phyloP scores from a whole-genome alignment of 2,888 invertebrate species.

The Drosophila siamana region DNA sequence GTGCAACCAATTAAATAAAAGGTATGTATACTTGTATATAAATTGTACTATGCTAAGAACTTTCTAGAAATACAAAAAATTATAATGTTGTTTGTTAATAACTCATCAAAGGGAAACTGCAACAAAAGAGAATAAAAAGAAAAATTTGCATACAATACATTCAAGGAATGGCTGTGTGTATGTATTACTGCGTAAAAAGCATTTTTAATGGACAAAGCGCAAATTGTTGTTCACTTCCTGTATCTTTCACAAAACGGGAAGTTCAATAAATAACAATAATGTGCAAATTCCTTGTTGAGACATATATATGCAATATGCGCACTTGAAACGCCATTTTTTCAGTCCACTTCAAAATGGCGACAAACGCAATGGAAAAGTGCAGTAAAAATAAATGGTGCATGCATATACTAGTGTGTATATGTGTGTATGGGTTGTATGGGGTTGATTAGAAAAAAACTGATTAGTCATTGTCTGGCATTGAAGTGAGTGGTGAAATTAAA shows the following conservation, averaged over 20 bases:
- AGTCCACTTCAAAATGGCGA: constrained; percentile 47
- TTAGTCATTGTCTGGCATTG: constrained; percentile 33
- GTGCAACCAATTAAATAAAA: constrained; percentile 8
- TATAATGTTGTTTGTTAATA: not conserved
- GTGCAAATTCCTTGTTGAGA: constrained; percentile 12
- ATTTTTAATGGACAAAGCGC: not conserved
- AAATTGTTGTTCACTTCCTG: not conserved
- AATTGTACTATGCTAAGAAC: not conserved
- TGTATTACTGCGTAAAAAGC: not conserved
- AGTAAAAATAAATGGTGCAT: constrained; percentile 13
- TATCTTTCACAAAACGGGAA: not conserved
- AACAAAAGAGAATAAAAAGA: constrained; percentile 26
- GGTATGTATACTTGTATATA: constrained; percentile 34
- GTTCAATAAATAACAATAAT: not conserved
- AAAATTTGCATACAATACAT: constrained; percentile 26
- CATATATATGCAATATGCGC: not conserved
- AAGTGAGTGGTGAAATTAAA: constrained; percentile 36
- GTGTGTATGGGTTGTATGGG: not conserved
- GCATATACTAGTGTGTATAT: not conserved
- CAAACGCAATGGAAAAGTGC: constrained; percentile 42
- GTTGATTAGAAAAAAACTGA: constrained; percentile 10
- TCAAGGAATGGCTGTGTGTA: not conserved
- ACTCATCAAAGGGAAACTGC: not conserved
- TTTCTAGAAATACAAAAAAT: not conserved
- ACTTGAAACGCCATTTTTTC: constrained; percentile 38